Evolutionary conservation across 2,797 vertebrate genomes (phyloP).

Genomic region (Spizella passerina): DNA sequence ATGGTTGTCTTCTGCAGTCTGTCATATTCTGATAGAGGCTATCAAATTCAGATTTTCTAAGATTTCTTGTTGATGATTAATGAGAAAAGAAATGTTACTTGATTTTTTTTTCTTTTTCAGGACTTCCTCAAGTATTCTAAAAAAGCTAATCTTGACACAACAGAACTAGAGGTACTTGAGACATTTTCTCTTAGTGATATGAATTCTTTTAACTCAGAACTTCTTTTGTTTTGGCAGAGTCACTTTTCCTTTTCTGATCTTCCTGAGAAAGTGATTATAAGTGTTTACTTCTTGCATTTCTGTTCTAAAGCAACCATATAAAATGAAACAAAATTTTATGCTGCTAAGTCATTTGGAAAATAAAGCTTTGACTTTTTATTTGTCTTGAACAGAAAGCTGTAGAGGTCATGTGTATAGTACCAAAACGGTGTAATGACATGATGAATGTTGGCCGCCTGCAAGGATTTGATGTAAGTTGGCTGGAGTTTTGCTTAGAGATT

Average conservation of each 20-base stretch:
- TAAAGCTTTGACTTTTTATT: slow-evolving; percentile 15
- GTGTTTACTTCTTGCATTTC: background rate
- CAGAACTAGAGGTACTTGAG: slow-evolving; percentile 89
- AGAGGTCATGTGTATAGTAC: slow-evolving; percentile 97
- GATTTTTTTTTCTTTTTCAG: slow-evolving; percentile 68
- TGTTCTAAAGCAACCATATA: background rate
- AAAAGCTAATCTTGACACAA: slow-evolving; percentile 91
- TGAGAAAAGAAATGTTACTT: background rate
- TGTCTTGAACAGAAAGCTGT: slow-evolving; percentile 87
- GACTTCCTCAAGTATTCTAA: slow-evolving; percentile 96
- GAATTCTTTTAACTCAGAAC: background rate
- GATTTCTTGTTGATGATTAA: background rate
- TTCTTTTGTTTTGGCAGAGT: background rate
- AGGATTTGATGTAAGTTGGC: slow-evolving; percentile 92
- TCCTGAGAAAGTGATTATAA: background rate
- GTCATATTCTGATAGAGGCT: background rate
- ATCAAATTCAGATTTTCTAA: background rate
- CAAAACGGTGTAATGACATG: slow-evolving; percentile 98
- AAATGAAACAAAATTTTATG: background rate
- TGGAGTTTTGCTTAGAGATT: background rate
- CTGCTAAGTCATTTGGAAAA: background rate
- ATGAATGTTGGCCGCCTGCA: slow-evolving; percentile 98
- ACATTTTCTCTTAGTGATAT: background rate
- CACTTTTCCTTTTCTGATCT: background rate
- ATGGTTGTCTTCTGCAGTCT: background rate